Evolutionary conservation across 2,113 vertebrate species (phyloP), one percentile per base, ranked within the genome.

Genomic region (Baryphthengus martii): DNA sequence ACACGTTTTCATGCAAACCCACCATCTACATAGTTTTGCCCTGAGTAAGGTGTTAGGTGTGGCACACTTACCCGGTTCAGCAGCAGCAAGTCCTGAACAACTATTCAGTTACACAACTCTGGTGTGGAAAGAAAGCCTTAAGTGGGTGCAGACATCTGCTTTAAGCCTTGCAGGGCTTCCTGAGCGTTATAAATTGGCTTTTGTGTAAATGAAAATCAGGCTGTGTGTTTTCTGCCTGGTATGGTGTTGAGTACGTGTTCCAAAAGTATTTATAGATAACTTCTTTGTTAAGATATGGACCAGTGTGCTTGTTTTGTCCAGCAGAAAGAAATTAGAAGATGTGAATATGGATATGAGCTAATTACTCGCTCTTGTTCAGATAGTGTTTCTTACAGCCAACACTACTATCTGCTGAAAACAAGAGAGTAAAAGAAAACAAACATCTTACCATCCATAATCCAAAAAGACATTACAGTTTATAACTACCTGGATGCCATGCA

Each of bases 61-160:
- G 68, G 72, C 71, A 68, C 20, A 3, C 75, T 47, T 52, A 61
- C 67, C 72, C 17, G 0, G 76, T 39, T 83, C 49, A 66, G 68
- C 72, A 93, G 31, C 63, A 72, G 71, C 78, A 74, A 77, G 72
- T 63, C 89, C 83, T 19, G 61, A 81, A 23, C 33, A 82, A 14
- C 62, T 61, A 9, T 53, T 33, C 62, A 39, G 58, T 74, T 89
- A 39, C 63, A 74, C 79, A 81, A 21, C 59, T 74, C 45, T 12
- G 16, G 79, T 45, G 55, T 13, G 66, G 59, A 92, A 84, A 93
- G 72, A 19, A 71, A 77, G 85, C 26, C 74, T 53, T 45, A 93
- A 90, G 89, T 89, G 85, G 92, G 78, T 79, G 90, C 83, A 90
- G 94, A 95, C 88, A 78, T 77, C 75, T 92, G 68, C 65, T 90